These are phyloP conservation scores for Picathartes gymnocephalus DNA, from an alignment of 2,113 vertebrate species.

Conservation along the genomic window DNA sequence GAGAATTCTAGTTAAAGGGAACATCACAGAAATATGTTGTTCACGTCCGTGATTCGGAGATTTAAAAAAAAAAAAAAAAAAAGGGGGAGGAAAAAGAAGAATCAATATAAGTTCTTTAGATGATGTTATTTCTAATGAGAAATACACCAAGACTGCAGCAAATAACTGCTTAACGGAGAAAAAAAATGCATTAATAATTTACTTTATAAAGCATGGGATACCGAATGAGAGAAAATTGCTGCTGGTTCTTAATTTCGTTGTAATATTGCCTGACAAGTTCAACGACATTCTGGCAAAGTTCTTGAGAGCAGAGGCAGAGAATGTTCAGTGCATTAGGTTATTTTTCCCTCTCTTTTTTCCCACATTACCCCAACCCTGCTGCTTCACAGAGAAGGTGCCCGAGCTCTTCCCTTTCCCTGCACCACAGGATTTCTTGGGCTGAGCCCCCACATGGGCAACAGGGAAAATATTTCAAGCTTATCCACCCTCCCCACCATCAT, in stretches of 20 bases:
- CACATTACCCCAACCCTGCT: rapidly evolving
- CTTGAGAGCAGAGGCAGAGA: not conserved
- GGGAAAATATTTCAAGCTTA: not conserved
- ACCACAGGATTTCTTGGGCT: not conserved
- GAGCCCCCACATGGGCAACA: rapidly evolving
- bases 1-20: conserved; percentile 73
- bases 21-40: conserved; percentile 71
- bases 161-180: conserved; percentile 69
- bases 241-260: conserved; percentile 69
- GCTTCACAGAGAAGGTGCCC: not conserved
- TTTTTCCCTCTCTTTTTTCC: not conserved
- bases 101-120: conserved; percentile 76
- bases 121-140: conserved; percentile 80
- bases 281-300: conserved; percentile 25
- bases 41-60: conserved; percentile 72
- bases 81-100: not conserved
- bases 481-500: not conserved
- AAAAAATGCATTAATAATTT: conserved; percentile 76
- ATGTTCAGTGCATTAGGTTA: not conserved
- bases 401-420: not conserved
- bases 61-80: conserved; percentile 59
- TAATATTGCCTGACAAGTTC: conserved; percentile 57
- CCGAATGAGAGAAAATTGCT: conserved; percentile 56
- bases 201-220: conserved; percentile 68
- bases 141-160: conserved; percentile 68